phyloP scores from a whole-genome alignment of 2,113 vertebrate species.

The Burhinus bistriatus region DNA sequence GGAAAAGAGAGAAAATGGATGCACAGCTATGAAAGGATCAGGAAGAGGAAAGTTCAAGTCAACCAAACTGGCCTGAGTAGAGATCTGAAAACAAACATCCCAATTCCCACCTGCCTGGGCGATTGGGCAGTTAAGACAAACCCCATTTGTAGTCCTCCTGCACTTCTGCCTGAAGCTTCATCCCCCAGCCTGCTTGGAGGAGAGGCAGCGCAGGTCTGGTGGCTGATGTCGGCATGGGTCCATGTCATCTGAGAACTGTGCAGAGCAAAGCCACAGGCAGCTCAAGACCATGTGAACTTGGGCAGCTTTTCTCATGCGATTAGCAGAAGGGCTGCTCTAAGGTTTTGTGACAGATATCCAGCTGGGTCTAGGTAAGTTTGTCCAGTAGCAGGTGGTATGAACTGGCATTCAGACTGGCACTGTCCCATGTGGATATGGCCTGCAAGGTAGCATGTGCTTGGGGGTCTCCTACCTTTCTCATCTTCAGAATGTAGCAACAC shows the following conservation, averaged over 20 bases:
- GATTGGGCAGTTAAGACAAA: not conserved
- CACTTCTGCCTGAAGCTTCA: not conserved
- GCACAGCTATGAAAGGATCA: not conserved
- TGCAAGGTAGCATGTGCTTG: fast-evolving
- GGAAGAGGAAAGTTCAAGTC: not conserved
- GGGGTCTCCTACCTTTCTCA: fast-evolving
- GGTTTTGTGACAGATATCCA: not conserved
- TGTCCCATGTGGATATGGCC: too few species aligned
- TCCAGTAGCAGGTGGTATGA: not conserved
- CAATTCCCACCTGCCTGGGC: not conserved
- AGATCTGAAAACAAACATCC: not conserved
- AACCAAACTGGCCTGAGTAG: not conserved
- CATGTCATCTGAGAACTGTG: not conserved
- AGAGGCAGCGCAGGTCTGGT: not conserved
- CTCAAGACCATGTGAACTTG: not conserved
- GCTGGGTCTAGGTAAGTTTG: not conserved
- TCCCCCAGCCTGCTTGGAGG: not conserved
- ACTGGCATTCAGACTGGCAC: not conserved
- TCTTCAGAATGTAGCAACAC: not conserved
- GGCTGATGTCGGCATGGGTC: fast-evolving
- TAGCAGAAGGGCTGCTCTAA: not conserved
- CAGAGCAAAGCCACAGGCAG: not conserved
- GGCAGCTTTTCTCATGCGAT: not conserved
- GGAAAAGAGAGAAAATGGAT: not conserved
- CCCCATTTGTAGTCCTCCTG: not conserved